Base-by-base conservation (phyloP, 2,797 vertebrate genomes). In the Lepus oiostolus region DNA sequence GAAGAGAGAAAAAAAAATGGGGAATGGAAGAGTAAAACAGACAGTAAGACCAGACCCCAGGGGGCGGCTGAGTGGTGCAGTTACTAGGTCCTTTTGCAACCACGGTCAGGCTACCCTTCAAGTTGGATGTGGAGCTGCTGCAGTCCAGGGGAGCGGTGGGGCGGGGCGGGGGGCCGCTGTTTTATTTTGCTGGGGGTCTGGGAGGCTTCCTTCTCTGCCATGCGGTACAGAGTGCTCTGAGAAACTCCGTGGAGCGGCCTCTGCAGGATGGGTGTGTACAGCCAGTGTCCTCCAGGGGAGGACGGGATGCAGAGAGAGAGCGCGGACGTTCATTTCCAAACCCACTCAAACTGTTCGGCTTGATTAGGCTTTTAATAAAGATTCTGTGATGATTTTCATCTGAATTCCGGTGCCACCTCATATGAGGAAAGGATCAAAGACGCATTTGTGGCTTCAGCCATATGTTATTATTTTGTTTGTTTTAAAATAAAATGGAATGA, bases 401-500 rank as follows among this genome's bases (percentile, higher is more conserved):
- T 90, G 74, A 93, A 84, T 96, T 83, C 94, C 85, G 91, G 81
- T 82, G 87, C 76, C 83, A 89, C 86, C 76, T 95, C 93, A 65
- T 95, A 93, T 38, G 84, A 93, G 71, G 84, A 80, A 94, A 94
- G 92, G 93, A 96, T 93, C 97, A 95, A 95, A 96, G 95, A 90
- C 74, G 52, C 96, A 97, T 96, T 70, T 93, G 97, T 90, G 86
- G 92, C 94, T 97, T 76, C 52, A 87, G 74, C 95, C 93, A 74
- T 97, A 94, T 74, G 92, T 96, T 97, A 93, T 97, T 96, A 97
- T 96, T 97, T 95, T 94, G 93, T 96, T 96, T 90, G 96, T 96
- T 96, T 97, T 97, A 97, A 97, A 96, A 97, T 95, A 97, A 97
- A 97, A 96, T 94, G 95, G 95, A 94, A 97, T 97, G 97, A 97